Evolutionary conservation across 2,797 vertebrate genomes (phyloP).

Genomic region (Anguilla megastoma): DNA sequence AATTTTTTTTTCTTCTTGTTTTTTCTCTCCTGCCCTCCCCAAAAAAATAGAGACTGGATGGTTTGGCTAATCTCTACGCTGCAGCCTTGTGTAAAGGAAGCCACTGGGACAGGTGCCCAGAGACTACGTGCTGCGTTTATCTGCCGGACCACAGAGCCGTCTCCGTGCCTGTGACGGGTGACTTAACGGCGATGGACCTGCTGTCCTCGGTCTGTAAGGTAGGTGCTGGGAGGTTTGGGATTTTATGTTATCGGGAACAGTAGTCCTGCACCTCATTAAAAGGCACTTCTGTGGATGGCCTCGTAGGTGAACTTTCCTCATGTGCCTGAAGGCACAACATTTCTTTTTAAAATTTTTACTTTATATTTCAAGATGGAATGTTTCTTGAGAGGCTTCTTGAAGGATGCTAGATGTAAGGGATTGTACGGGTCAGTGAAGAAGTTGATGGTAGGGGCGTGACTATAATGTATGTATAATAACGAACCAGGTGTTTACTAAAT

Average conservation of each 20-base stretch:
- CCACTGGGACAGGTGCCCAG: conserved; percentile 71
- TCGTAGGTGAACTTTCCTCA: background rate
- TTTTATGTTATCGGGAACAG: background rate
- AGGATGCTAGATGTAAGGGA: no score
- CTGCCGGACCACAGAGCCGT: conserved; percentile 79
- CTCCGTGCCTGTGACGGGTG: conserved; percentile 75
- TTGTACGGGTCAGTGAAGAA: no score
- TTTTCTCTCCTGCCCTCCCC: conserved; percentile 31
- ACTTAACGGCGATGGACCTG: conserved; percentile 80
- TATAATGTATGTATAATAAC: no score
- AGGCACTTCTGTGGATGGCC: background rate
- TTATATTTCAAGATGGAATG: no score
- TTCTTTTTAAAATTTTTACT: no score
- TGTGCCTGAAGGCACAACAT: background rate
- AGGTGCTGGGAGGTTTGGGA: conserved; percentile 30
- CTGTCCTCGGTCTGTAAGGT: conserved; percentile 87
- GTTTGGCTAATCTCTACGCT: conserved; percentile 74
- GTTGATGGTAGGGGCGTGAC: no score
- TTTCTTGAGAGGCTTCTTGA: no score
- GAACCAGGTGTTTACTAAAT: no score
- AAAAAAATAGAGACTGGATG: conserved; percentile 71
- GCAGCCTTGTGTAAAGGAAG: conserved; percentile 73
- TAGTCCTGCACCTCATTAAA: no score
- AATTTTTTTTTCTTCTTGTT: conserved; percentile 24
- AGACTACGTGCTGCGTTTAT: conserved; percentile 69